Conservation (phyloP, 2,113 vertebrate genomes). For the Prinia subflava region DNA sequence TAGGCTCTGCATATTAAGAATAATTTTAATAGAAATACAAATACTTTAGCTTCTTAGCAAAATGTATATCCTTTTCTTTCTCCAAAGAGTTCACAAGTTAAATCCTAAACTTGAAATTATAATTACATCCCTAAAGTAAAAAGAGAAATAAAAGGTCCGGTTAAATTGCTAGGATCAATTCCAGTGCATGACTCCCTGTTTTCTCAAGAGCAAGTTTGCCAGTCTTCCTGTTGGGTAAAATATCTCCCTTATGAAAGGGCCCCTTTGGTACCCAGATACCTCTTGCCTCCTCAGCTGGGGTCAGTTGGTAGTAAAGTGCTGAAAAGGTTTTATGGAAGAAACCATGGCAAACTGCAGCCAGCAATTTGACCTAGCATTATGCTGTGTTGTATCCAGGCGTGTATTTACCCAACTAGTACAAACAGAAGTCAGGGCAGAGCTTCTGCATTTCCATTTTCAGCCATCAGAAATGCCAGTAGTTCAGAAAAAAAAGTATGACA, state of each 20-base stretch:
- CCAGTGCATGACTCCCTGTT: neutral
- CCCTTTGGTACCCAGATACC: neutral
- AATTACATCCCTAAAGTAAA: constrained; percentile 15
- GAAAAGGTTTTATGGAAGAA: neutral
- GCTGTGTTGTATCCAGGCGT: neutral
- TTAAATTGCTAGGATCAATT: constrained; percentile 22
- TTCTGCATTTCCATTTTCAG: neutral
- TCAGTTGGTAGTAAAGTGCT: neutral
- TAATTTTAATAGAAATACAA: constrained; percentile 49
- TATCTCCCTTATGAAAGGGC: neutral
- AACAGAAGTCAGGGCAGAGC: neutral
- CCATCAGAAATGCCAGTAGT: neutral
- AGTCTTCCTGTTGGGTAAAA: neutral
- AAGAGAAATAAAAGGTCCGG: neutral
- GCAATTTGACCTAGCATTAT: neutral
- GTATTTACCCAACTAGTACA: neutral
- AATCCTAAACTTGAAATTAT: constrained; percentile 4
- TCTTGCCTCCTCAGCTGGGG: neutral
- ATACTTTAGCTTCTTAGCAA: constrained; percentile 60
- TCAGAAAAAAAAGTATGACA: neutral
- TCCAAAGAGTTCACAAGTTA: neutral
- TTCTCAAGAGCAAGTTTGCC: constrained; percentile 33
- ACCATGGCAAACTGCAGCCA: neutral
- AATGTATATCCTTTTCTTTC: constrained; percentile 45
- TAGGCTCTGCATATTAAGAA: constrained; percentile 63